Percentiles rank a stretch among this genome's conserved stretches.
Conservation (phyloP, 2,113 vertebrate species). For the Maccullochella peelii region DNA sequence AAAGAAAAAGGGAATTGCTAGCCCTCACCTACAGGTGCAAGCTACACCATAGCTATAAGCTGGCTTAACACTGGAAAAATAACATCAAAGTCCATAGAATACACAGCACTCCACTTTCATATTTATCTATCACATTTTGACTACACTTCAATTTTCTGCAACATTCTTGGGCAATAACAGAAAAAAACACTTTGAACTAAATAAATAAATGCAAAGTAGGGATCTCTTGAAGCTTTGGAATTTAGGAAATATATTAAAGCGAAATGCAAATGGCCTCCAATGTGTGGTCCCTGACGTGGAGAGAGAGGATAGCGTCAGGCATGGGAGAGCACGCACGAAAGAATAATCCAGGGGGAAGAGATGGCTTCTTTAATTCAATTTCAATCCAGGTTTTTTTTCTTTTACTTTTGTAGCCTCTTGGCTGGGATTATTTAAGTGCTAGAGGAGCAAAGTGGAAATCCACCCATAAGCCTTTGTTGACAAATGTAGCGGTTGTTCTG, state of each 20-base stretch:
- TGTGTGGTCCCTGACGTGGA: conserved; percentile 26
- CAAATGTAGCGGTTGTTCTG: conserved; percentile 31
- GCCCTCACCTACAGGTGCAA: conserved; percentile 58
- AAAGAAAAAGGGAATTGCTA: conserved; percentile 53
- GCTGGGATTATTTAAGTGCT: conserved; percentile 44
- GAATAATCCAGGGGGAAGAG: conserved; percentile 50
- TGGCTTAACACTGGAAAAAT: conserved; percentile 73
- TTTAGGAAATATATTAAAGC: conserved; percentile 71
- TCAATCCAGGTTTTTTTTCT: conserved; percentile 32
- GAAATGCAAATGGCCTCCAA: conserved; percentile 72
- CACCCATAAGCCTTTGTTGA: conserved; percentile 26
- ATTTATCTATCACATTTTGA: conserved; percentile 72
- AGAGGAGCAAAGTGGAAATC: conserved; percentile 56
- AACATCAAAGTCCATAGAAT: conserved; percentile 77
- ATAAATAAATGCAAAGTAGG: conserved; percentile 78
- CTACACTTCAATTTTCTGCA: conserved; percentile 64
- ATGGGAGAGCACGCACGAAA: conserved; percentile 16
- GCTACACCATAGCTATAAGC: conserved; percentile 55
- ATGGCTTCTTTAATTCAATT: conserved; percentile 65
- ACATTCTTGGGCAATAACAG: conserved; percentile 63
- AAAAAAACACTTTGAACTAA: conserved; percentile 73
- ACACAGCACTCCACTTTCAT: conserved; percentile 56
- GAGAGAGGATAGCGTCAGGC: conserved; percentile 48
- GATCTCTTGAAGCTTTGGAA: conserved; percentile 69
- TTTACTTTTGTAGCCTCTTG: conserved; percentile 29